Percentiles rank a stretch among this genome's conserved stretches.
phyloP scores from a whole-genome alignment of 1,140 invertebrate genomes.

The Lucilia cuprina region DNA sequence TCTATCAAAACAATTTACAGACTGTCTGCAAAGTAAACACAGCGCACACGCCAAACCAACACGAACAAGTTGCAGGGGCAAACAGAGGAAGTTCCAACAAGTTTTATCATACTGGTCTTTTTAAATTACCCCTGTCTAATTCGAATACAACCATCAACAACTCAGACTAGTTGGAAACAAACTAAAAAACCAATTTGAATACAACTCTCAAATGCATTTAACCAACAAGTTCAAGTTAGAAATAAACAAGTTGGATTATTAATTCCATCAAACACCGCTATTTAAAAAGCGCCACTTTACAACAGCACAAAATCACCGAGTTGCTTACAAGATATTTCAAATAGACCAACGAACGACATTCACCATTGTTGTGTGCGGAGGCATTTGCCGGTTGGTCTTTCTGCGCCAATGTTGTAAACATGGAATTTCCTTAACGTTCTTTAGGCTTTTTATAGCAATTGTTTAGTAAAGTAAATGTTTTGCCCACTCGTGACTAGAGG shows the following conservation, averaged over 20 bases:
- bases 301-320: not conserved
- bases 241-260: not conserved
- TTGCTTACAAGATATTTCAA: not conserved
- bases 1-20: not conserved
- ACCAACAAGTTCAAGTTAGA: not conserved
- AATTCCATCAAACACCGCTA: not conserved
- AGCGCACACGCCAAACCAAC: constrained; percentile 24
- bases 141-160: not conserved
- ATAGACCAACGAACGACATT: not conserved
- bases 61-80: constrained; percentile 34
- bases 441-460: not conserved
- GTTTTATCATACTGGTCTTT: not conserved
- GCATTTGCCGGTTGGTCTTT: not conserved
- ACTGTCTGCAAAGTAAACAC: not conserved
- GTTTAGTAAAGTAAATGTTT: not conserved
- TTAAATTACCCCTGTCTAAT: not conserved
- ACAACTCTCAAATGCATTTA: not conserved
- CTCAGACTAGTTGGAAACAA: no score
- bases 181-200: not conserved
- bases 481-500: not conserved
- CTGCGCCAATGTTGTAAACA: not conserved
- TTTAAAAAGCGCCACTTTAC: not conserved
- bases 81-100: not conserved
- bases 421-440: not conserved
- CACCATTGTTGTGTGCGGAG: not conserved